A percentile compares a stretch with the other conserved stretches of the same genome.
Conservation (phyloP, 2,888 invertebrate species). For the Masnerella sp. region DNA sequence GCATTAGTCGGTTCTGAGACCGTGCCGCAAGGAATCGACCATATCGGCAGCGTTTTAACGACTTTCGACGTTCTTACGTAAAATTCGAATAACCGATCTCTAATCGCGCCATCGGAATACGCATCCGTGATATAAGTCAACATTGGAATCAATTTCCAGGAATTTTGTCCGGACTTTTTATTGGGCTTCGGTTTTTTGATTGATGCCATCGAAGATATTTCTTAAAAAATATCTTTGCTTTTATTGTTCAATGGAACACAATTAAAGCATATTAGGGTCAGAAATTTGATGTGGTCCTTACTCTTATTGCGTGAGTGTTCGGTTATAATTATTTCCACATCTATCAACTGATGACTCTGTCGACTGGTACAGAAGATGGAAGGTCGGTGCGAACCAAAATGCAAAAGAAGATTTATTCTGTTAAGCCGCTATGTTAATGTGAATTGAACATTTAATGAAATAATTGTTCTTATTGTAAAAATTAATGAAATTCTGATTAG, state of each 20-base stretch:
- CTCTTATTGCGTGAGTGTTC: constrained; percentile 73
- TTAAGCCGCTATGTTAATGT: constrained; percentile 41
- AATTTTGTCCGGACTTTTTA: constrained; percentile 1
- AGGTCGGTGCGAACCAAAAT: constrained; percentile 71
- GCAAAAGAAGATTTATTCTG: constrained; percentile 67
- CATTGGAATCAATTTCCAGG: constrained; percentile 15
- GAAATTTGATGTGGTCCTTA: constrained; percentile 77
- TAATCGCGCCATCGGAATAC: constrained; percentile 25
- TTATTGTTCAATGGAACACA: neutral
- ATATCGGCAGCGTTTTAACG: constrained; percentile 29
- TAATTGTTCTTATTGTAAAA: too few species aligned
- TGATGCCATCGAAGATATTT: too few species aligned
- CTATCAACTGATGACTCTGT: constrained; percentile 71
- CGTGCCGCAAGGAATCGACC: constrained; percentile 44
- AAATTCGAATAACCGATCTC: constrained; percentile 55
- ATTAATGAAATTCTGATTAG: too few species aligned
- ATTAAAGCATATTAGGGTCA: constrained; percentile 67
- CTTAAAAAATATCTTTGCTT: too few species aligned
- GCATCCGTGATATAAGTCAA: constrained; percentile 32
- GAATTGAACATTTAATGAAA: constrained; percentile 1
- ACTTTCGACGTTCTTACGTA: constrained; percentile 44
- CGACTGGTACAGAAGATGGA: constrained; percentile 67
- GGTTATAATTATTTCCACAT: constrained; percentile 78
- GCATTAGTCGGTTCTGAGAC: constrained; percentile 71
- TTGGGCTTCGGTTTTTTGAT: too few species aligned